These are phyloP conservation scores for Tyto alba DNA, from an alignment of 2,113 vertebrate genomes.

Conservation along the genomic window DNA sequence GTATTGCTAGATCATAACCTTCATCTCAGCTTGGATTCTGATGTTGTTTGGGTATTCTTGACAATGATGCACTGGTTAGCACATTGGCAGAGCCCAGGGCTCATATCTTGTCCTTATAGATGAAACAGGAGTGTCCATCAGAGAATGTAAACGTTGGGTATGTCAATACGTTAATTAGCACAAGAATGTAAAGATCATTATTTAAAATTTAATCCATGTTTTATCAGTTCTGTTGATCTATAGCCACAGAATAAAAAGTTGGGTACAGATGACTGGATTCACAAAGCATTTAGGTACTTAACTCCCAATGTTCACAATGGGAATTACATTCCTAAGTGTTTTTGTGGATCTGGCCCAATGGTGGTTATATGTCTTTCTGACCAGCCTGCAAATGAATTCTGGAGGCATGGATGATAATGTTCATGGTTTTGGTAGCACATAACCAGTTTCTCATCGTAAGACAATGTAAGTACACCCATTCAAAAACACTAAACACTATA, in stretches of 20 bases:
- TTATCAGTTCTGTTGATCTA: background rate
- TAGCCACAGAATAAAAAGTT: background rate
- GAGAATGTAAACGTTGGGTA: background rate
- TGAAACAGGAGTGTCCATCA: background rate
- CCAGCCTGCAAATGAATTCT: background rate
- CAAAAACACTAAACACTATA: background rate
- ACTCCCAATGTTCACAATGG: background rate
- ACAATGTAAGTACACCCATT: background rate
- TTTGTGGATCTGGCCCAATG: background rate
- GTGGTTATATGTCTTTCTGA: background rate
- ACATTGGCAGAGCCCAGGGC: background rate
- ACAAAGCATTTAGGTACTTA: background rate
- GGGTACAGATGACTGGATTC: background rate
- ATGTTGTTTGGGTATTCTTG: background rate
- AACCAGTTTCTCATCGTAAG: background rate
- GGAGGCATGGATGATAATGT: background rate
- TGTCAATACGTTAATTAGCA: background rate
- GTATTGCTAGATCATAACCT: background rate
- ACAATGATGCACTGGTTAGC: background rate
- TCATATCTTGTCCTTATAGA: background rate
- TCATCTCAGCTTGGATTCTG: background rate
- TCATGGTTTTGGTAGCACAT: background rate
- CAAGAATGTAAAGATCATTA: background rate
- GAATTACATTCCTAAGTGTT: background rate
- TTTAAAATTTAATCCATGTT: background rate